Evolutionary conservation across 2,888 invertebrate species (phyloP), one percentile per base, ranked within the genome.

Genomic region (Parnassius mnemosyne): DNA sequence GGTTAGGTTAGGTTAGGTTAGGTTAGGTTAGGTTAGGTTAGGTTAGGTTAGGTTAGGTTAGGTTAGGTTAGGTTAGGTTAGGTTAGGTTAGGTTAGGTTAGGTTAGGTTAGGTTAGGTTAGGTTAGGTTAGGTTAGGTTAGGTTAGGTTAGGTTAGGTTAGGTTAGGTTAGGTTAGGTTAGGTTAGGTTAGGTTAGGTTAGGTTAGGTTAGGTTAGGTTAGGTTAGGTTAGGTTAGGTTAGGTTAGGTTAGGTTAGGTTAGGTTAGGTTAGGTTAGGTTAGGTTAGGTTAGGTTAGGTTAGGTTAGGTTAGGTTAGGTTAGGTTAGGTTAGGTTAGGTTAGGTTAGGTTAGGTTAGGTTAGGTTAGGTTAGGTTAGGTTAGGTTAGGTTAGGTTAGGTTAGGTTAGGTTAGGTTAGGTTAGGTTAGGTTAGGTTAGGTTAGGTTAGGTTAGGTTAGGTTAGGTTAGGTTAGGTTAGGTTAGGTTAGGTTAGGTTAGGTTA

Each of bases 401-500:
- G 55, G 44, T 55, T 46, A 55, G 44, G 44, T 55, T 46, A 46
- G 46, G 55, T 55, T 55, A 55, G 44, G 55, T 55, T 55, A 46
- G 46, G 46, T 55, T 46, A 55, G 46, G 66, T 69, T 69, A 65
- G 67, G 67, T 69, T 68, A n/a, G n/a, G n/a, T n/a, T n/a, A n/a
- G n/a, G n/a, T n/a, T n/a, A n/a, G n/a, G n/a, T n/a, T n/a, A n/a
- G n/a, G n/a, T n/a, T n/a, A n/a, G n/a, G n/a, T n/a, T n/a, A n/a
- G n/a, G n/a, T n/a, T n/a, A 66, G 67, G 67, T 69, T 69, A 66
- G 67, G 67, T 69, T 69, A 66, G 67, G 69, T 69, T 69, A 67
- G 69, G 69, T 69, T 69, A 67, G 69, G 69, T 69, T 69, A 67
- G 67, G 69, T 69, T 67, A 65, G 69, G 69, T 68, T 68, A 65